A percentile compares a stretch with the other conserved stretches of the same genome.
These are phyloP conservation scores for Muscicapa comitata DNA, from an alignment of 2,797 vertebrate species.

Conservation along the genomic window DNA sequence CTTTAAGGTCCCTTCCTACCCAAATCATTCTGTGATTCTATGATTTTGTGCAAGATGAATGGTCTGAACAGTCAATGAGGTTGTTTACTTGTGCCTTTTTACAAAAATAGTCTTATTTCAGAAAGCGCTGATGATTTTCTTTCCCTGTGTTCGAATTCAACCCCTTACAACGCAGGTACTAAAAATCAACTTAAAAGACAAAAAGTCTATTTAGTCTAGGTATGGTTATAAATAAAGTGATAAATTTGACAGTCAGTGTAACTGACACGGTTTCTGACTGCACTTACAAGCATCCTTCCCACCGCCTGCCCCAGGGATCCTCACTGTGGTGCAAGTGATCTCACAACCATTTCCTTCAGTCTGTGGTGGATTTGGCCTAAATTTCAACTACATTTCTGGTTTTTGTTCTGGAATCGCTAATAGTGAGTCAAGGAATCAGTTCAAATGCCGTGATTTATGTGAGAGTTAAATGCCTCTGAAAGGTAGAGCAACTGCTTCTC, in stretches of 20 bases:
- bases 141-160: background rate
- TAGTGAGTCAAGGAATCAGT: slow-evolving; percentile 6
- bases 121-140: background rate
- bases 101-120: background rate
- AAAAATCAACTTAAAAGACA: background rate
- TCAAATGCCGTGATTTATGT: slow-evolving; percentile 36
- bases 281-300: background rate
- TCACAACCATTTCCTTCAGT: slow-evolving; percentile 30
- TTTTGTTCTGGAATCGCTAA: slow-evolving; percentile 42
- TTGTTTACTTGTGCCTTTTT: background rate
- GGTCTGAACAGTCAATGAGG: background rate
- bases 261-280: background rate
- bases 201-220: background rate
- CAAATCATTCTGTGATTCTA: background rate
- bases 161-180: background rate
- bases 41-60: background rate
- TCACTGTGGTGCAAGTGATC: background rate
- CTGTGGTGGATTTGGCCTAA: slow-evolving; percentile 11
- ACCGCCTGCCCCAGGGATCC: background rate
- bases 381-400: slow-evolving; percentile 16
- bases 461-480: slow-evolving; percentile 39
- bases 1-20: background rate
- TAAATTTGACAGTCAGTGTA: background rate
- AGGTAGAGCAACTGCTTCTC: slow-evolving; percentile 26
- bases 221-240: background rate